Conservation (phyloP, 2,888 invertebrate genomes). For the Nemotelus pantherinus region DNA sequence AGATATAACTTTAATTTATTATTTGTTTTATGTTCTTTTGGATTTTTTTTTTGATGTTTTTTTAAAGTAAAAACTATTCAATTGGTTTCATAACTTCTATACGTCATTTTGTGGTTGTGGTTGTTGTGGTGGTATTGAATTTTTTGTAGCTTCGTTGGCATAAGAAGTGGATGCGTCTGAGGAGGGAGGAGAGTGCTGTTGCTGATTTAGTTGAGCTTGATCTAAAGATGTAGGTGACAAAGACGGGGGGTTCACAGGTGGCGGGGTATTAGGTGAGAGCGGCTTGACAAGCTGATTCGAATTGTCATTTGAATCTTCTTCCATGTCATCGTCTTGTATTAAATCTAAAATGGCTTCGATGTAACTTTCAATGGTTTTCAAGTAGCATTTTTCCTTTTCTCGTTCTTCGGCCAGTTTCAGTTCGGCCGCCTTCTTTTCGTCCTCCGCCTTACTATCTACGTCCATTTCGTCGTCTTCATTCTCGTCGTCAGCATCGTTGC, state of each 20-base stretch:
- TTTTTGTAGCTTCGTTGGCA: too few relatives aligned
- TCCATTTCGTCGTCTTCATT: conserved; percentile 52
- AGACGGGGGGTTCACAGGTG: background rate
- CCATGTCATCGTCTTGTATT: conserved; percentile 59
- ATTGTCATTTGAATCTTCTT: conserved; percentile 42
- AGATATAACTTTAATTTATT: too few relatives aligned
- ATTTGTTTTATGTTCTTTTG: too few relatives aligned
- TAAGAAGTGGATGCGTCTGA: too few relatives aligned
- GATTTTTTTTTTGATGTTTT: too few relatives aligned
- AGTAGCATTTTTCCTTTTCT: conserved; percentile 59
- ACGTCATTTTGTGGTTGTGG: too few relatives aligned
- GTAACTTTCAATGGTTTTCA: conserved; percentile 63
- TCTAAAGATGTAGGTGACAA: conserved; percentile 1
- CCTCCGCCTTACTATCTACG: conserved; percentile 38
- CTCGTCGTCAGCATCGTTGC: conserved; percentile 54
- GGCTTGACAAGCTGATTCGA: background rate
- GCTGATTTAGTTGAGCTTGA: background rate
- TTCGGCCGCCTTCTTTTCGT: conserved; percentile 53
- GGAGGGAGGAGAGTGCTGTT: background rate
- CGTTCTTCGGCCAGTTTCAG: conserved; percentile 60
- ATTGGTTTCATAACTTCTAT: too few relatives aligned
- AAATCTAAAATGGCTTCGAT: conserved; percentile 62
- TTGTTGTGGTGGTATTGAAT: too few relatives aligned
- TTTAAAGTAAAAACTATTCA: too few relatives aligned
- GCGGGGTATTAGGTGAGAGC: conserved; percentile 4